Conservation (phyloP, 2,113 vertebrate species). For the Amblyopsis rosae region DNA sequence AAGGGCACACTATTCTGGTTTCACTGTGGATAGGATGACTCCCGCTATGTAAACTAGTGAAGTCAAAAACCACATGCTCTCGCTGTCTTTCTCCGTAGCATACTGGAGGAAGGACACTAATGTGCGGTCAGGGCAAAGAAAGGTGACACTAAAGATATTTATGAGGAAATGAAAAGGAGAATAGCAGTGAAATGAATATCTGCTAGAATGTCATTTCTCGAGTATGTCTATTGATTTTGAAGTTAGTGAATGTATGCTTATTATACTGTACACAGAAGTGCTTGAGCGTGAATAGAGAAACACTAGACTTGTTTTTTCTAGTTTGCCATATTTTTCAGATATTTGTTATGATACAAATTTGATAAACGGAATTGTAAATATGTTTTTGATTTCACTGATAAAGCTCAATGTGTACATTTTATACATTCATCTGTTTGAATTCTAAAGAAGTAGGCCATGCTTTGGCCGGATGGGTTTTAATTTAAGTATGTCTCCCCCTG, state of each 20-base stretch:
- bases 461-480: slow-evolving; percentile 44
- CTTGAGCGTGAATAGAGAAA: slow-evolving; percentile 52
- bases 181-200: slow-evolving; percentile 14
- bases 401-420: slow-evolving; percentile 62
- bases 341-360: slow-evolving; percentile 54
- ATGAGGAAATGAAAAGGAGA: slow-evolving; percentile 30
- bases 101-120: slow-evolving; percentile 24
- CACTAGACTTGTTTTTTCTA: slow-evolving; percentile 22
- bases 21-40: slow-evolving; percentile 53
- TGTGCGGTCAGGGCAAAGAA: slow-evolving; percentile 20
- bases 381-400: slow-evolving; percentile 55
- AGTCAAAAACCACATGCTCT: slow-evolving; percentile 8
- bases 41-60: slow-evolving; percentile 23
- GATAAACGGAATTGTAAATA: slow-evolving; percentile 70
- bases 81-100: slow-evolving; percentile 12
- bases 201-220: slow-evolving; percentile 11
- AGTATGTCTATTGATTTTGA: slow-evolving; percentile 19
- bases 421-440: slow-evolving; percentile 51
- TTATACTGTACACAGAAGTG: slow-evolving; percentile 46
- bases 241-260: slow-evolving; percentile 54
- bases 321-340: slow-evolving; percentile 39
- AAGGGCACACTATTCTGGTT: slow-evolving; percentile 48
- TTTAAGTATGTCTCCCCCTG: slow-evolving; percentile 48
- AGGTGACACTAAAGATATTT: slow-evolving; percentile 56
- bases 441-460: slow-evolving; percentile 36